Base-by-base conservation (phyloP, 2,888 invertebrate genomes). In the Tachina grossa region DNA sequence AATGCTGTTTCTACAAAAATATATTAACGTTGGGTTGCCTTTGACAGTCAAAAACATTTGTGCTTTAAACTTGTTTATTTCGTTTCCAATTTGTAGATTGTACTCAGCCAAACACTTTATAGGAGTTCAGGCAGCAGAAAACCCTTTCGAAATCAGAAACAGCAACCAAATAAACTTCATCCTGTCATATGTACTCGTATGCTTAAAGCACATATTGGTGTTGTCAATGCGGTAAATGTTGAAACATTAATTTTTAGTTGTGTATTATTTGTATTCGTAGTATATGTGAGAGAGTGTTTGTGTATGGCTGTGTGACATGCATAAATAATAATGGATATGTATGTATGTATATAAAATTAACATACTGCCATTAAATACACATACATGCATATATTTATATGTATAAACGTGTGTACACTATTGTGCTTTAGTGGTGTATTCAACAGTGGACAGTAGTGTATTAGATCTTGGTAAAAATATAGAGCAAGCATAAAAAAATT, bases 191-290 rank as follows among this genome's bases (percentile, higher is more conserved):
- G 55, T 57, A 22, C n/a, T n/a, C 4, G 31, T 31, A 31, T 65
- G 11, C 22, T 31, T 31, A 31, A 72, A 74, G 69, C 76, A 77
- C 51, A 74, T 55, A 71, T 74, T 78, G 55, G 63, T 78, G 63
- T 78, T 82, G 82, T 78, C 63, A 74, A 69, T 78, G 75, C 71
- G 82, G 74, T 82, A 71, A 82, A 85, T 85, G 82, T 47, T 78
- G 74, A 45, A 47, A 78, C 79, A 79, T 79, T 85, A 75, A 75
- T 82, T 85, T 85, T 43, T 55, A 68, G 39, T 61, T 68, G 41
- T 68, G 53, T 11, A 66, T 65, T 59, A 53, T 59, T 47, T n/a
- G 22, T 41, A 53, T 43, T 8, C 14, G 9, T 10, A 14, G 14
- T 31, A 22, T n/a, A 16, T 19, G 16, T 6, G 11, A 19, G 11